phyloP scores from a whole-genome alignment of 2,113 vertebrate genomes.

The Strix uralensis region DNA sequence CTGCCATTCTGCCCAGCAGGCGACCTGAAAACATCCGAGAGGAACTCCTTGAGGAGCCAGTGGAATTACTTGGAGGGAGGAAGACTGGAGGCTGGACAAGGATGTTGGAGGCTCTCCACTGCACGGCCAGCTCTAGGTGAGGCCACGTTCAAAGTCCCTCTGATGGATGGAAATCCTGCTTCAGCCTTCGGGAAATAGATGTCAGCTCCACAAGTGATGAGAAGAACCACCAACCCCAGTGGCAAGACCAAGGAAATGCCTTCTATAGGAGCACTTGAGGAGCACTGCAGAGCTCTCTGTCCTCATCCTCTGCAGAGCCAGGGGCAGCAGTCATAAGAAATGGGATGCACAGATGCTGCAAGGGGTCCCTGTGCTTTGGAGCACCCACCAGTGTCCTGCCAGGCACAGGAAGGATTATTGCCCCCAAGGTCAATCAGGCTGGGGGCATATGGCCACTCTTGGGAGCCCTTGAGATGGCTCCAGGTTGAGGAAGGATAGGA shows the following conservation, averaged over 20 bases:
- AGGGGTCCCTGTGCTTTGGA: neutral
- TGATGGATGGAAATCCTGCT: neutral
- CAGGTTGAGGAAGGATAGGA: neutral
- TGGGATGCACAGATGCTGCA: neutral
- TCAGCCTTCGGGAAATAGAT: neutral
- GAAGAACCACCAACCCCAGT: neutral
- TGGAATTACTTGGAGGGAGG: neutral
- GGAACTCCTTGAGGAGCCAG: neutral
- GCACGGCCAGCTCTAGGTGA: neutral
- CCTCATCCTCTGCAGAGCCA: neutral
- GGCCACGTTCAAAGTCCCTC: neutral
- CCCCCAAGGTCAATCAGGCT: neutral
- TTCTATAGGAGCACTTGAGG: neutral
- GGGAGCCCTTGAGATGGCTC: neutral
- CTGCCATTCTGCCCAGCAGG: neutral
- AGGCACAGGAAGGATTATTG: neutral
- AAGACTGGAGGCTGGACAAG: neutral
- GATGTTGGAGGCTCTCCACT: neutral
- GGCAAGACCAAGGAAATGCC: neutral
- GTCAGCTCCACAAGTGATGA: neutral
- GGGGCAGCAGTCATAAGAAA: neutral
- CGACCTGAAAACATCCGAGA: neutral
- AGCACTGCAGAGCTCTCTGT: neutral
- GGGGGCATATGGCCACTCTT: neutral
- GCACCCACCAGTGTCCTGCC: neutral